A percentile compares a stretch with the other conserved stretches of the same genome.
Conservation (phyloP, 2,888 invertebrate species). For the Lagria hirta region DNA sequence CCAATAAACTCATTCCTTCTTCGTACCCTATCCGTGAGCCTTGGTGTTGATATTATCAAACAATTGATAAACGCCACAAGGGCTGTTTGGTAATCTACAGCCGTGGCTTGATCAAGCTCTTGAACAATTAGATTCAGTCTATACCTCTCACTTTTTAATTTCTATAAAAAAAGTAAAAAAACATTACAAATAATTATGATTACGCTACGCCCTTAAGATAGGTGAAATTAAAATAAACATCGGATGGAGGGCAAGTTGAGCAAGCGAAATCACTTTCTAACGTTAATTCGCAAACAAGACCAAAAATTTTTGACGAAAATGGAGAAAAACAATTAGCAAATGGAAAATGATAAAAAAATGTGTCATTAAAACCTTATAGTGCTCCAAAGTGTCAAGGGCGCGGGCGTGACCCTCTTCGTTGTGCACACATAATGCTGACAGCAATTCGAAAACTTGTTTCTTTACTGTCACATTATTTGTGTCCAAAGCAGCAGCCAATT, state of each 20-base stretch:
- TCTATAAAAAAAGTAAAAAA: constrained; percentile 59
- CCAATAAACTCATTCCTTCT: constrained; percentile 95
- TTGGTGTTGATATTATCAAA: constrained; percentile 86
- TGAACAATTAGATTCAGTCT: constrained; percentile 85
- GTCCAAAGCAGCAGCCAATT: constrained; percentile 90
- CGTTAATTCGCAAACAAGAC: too few species aligned
- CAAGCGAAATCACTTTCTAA: too few species aligned
- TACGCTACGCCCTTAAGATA: too few species aligned
- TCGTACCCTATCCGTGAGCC: constrained; percentile 81
- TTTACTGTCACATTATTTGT: constrained; percentile 88
- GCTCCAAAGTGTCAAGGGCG: constrained; percentile 86
- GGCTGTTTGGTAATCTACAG: constrained; percentile 87
- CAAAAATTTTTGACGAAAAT: too few species aligned
- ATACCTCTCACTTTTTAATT: constrained; percentile 83
- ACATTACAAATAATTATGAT: too few species aligned
- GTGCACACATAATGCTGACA: constrained; percentile 93
- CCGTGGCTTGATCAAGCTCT: constrained; percentile 79
- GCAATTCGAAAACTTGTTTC: constrained; percentile 94
- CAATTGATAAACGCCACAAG: constrained; percentile 94
- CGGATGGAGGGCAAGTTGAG: too few species aligned
- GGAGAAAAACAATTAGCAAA: too few species aligned
- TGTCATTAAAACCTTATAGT: constrained; percentile 75
- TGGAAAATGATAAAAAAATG: constrained; percentile 5
- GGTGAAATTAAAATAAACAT: too few species aligned
- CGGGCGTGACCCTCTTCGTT: constrained; percentile 85